phyloP scores from a whole-genome alignment of 2,797 vertebrate species.

The Crossoptilon crossoptilon region DNA sequence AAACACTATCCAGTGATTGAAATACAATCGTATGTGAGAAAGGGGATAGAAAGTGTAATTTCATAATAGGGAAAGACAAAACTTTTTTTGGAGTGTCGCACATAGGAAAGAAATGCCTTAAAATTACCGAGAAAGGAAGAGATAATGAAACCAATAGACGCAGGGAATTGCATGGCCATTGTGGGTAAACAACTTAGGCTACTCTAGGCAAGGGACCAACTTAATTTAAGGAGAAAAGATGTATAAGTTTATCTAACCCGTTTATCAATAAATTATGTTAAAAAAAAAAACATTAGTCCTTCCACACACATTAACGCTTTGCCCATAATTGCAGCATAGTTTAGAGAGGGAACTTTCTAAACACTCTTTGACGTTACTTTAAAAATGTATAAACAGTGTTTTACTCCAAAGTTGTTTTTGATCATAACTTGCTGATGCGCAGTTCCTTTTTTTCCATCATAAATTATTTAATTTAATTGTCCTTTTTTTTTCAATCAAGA shows the following conservation, averaged over 20 bases:
- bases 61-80: not conserved
- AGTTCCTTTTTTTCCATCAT: not conserved
- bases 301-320: not conserved
- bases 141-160: conserved; percentile 55
- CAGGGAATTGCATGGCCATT: not conserved
- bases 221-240: conserved; percentile 35
- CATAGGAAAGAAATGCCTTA: not conserved
- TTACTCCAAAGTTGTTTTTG: not conserved
- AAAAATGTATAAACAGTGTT: not conserved
- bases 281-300: not conserved
- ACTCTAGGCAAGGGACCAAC: conserved; percentile 41
- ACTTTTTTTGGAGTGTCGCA: not conserved
- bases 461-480: not conserved
- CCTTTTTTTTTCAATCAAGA: not conserved
- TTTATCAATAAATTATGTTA: conserved; percentile 12
- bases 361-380: not conserved
- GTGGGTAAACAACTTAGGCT: conserved; percentile 41
- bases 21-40: not conserved
- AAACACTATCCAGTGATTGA: not conserved
- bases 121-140: conserved; percentile 40
- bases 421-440: not conserved
- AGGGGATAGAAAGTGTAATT: not conserved
- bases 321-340: not conserved
- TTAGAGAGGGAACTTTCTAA: not conserved
- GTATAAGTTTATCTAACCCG: conserved; percentile 10